These are phyloP conservation scores for Helostoma temminkii DNA, from an alignment of 2,797 vertebrate genomes.

Conservation along the genomic window DNA sequence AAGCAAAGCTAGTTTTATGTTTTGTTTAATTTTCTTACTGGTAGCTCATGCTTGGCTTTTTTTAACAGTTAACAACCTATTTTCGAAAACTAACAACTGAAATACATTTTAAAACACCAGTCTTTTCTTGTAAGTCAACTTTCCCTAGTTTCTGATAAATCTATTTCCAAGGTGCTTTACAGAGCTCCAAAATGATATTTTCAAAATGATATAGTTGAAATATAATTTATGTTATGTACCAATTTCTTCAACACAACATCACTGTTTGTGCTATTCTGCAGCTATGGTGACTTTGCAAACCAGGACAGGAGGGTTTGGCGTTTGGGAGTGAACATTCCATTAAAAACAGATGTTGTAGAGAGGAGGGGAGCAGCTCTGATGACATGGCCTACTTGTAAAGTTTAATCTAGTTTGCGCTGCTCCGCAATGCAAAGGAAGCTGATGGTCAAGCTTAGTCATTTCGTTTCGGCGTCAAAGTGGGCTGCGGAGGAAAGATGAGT, in stretches of 20 bases:
- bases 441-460: neutral
- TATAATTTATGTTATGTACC: no score
- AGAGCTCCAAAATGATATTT: no score
- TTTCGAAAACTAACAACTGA: no score
- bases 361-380: neutral
- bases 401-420: neutral
- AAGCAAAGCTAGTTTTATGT: neutral
- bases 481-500: slow-evolving; percentile 16
- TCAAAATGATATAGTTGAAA: no score
- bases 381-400: neutral
- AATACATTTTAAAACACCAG: no score
- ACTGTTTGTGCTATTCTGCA: neutral
- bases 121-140: no score
- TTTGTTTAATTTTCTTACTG: neutral
- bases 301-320: neutral
- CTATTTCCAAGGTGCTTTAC: no score
- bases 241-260: neutral
- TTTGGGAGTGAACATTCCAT: slow-evolving; percentile 43
- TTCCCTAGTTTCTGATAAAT: no score
- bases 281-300: no score
- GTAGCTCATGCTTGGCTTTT: no score
- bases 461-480: neutral
- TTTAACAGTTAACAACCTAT: no score
- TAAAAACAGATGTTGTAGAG: slow-evolving; percentile 59
- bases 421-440: neutral